Percentiles rank a stretch among this genome's conserved stretches.
These are phyloP conservation scores for Triplophysa rosa DNA, from an alignment of 2,113 vertebrate genomes.

Conservation along the genomic window DNA sequence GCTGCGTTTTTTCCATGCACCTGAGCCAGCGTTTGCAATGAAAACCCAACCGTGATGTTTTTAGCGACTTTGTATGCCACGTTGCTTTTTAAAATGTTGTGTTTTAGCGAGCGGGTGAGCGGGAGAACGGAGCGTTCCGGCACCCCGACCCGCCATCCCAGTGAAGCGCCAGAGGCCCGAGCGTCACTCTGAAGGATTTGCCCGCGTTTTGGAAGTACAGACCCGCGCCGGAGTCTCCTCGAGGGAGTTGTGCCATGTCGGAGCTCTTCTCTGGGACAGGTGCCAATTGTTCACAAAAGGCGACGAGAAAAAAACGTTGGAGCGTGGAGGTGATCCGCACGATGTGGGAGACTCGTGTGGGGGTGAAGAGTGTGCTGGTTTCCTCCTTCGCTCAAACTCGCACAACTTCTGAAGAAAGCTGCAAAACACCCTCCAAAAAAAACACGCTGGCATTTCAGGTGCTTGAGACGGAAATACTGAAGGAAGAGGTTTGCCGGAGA, in stretches of 20 bases:
- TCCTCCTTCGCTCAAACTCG: neutral
- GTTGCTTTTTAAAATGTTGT: neutral
- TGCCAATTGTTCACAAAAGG: slow-evolving; percentile 84
- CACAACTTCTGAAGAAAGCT: neutral
- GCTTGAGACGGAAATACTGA: slow-evolving; percentile 51
- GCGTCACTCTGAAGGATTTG: neutral
- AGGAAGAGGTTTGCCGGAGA: slow-evolving; percentile 52
- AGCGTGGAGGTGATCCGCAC: neutral
- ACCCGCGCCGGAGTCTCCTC: slow-evolving; percentile 38
- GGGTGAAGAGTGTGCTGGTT: neutral
- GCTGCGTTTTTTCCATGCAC: slow-evolving; percentile 15
- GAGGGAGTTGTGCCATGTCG: slow-evolving; percentile 69
- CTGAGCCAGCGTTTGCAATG: neutral
- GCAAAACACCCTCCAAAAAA: neutral
- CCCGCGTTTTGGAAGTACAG: slow-evolving; percentile 49
- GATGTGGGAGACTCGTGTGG: slow-evolving; percentile 7
- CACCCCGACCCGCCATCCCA: neutral
- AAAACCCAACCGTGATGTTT: neutral
- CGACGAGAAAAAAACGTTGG: slow-evolving; percentile 57
- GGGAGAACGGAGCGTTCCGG: neutral
- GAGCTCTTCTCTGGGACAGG: slow-evolving; percentile 80
- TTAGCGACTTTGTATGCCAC: neutral
- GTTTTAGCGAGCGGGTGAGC: neutral
- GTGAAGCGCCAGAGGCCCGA: neutral
- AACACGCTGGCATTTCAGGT: neutral